Evolutionary conservation across 1,140 invertebrate genomes (phyloP), one percentile per base, ranked within the genome.

Genomic region (Bombus ignitus): DNA sequence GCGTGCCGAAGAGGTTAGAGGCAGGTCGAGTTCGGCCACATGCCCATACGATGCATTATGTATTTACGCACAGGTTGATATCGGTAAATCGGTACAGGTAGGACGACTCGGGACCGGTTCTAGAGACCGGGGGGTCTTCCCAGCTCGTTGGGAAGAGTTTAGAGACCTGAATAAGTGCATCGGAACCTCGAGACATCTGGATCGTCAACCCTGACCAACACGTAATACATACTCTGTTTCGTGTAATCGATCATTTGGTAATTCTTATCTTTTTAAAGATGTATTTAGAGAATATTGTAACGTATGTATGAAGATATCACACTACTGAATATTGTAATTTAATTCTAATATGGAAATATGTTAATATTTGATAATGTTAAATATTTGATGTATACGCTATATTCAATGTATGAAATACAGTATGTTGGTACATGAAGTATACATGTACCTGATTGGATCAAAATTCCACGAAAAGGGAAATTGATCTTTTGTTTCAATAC

Each of bases 91-190:
- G n/a, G 39, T 35, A 72, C 85, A 88, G 77, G 73, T 82, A 81
- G 72, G 37, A 72, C 28, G 53, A 32, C 37, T 44, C 70, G 37
- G 68, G 76, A 90, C 74, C 70, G 81, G 87, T 89, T 85, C 57
- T 42, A 37, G 28, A 59, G 68, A 59, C 44, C 72, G 22, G 57
- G 88, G 44, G 81, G 59, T 83, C 85, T 44, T 15, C 57, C 18
- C 15, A 62, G 53, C 37, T 44, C 37, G 37, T 47, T 47, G 57
- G 42, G 65, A 72, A 65, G 68, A 77, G 53, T 83, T 90, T 72
- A 65, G 66, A 85, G 77, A 88, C 66, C 81, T 87, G 78, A 86
- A 77, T 85, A 85, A 87, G 53, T 53, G 39, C 32, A 78, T 78
- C n/a, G 44, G 25, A 37, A 53, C 85, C 70, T 88, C 80, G 68